Percentiles rank a stretch among this genome's conserved stretches.
phyloP scores from a whole-genome alignment of 2,797 vertebrate genomes.

The Acipenser oxyrinchus region DNA sequence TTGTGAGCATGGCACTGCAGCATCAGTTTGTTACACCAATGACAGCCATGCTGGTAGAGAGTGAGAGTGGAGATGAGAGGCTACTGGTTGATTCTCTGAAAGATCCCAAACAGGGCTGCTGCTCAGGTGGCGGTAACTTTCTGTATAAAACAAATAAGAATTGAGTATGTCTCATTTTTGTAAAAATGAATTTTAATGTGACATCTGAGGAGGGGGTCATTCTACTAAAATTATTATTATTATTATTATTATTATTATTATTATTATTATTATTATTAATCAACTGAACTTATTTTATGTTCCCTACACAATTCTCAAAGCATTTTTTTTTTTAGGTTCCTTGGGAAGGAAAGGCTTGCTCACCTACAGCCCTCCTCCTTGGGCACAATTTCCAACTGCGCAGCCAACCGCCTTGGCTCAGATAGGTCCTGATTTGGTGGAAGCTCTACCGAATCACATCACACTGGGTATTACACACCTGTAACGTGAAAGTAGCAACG shows the following conservation, averaged over 20 bases:
- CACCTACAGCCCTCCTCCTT: conserved; percentile 30
- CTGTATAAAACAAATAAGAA: background rate
- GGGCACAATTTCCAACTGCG: conserved; percentile 22
- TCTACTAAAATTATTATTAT: too few relatives aligned
- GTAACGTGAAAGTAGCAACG: too few relatives aligned
- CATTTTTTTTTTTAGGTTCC: too few relatives aligned
- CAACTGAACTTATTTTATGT: too few relatives aligned
- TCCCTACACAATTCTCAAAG: too few relatives aligned
- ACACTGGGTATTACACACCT: conserved; percentile 39
- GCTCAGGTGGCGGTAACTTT: conserved; percentile 51
- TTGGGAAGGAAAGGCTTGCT: too few relatives aligned
- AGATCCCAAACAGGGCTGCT: conserved; percentile 76
- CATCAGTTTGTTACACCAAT: conserved; percentile 92
- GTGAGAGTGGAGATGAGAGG: conserved; percentile 60
- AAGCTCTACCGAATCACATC: conserved; percentile 18
- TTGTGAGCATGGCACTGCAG: conserved; percentile 71
- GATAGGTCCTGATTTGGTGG: conserved; percentile 7
- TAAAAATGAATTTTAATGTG: background rate
- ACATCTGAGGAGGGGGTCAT: background rate
- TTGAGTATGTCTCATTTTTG: conserved; percentile 20
- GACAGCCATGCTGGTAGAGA: conserved; percentile 86
- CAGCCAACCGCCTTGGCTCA: background rate
- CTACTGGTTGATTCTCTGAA: conserved; percentile 83
- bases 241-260: too few relatives aligned
- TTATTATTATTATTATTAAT: too few relatives aligned